Conservation (phyloP, 2,113 vertebrate species). For the Aspiorhynchus laticeps region DNA sequence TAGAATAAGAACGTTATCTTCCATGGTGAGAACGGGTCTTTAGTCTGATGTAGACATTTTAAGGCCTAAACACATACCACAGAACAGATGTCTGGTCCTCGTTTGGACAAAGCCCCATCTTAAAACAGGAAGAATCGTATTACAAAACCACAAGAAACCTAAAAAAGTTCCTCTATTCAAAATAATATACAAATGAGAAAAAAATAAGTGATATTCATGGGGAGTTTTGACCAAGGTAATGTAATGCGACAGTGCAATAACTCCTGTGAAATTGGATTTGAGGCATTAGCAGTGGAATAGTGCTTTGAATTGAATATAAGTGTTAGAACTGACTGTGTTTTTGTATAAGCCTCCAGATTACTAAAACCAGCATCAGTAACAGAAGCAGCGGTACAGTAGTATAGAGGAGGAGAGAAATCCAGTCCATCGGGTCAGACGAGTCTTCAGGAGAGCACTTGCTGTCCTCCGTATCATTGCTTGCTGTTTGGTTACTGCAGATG, state of each 20-base stretch:
- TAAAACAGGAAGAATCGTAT: neutral
- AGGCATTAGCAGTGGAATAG: neutral
- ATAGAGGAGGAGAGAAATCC: neutral
- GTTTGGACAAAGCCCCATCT: neutral
- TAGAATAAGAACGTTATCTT: neutral
- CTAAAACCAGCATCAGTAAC: conserved; percentile 3
- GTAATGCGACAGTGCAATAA: neutral
- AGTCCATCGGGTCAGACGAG: neutral
- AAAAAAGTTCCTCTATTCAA: neutral
- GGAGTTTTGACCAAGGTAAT: neutral
- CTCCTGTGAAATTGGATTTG: conserved; percentile 20
- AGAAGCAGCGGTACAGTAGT: conserved; percentile 29
- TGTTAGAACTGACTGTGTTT: conserved; percentile 16
- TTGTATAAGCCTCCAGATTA: conserved; percentile 38
- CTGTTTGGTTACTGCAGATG: neutral
- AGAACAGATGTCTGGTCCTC: neutral
- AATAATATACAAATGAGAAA: neutral
- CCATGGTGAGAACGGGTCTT: too few relatives aligned
- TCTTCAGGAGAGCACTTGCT: neutral
- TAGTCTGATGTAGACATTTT: neutral
- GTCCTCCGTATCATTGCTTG: neutral
- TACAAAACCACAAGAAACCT: neutral
- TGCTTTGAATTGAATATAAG: conserved; percentile 9
- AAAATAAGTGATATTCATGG: neutral
- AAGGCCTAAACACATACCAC: conserved; percentile 6